phyloP scores from a whole-genome alignment of 2,113 vertebrate species.

The Motacilla tschutschensis region DNA sequence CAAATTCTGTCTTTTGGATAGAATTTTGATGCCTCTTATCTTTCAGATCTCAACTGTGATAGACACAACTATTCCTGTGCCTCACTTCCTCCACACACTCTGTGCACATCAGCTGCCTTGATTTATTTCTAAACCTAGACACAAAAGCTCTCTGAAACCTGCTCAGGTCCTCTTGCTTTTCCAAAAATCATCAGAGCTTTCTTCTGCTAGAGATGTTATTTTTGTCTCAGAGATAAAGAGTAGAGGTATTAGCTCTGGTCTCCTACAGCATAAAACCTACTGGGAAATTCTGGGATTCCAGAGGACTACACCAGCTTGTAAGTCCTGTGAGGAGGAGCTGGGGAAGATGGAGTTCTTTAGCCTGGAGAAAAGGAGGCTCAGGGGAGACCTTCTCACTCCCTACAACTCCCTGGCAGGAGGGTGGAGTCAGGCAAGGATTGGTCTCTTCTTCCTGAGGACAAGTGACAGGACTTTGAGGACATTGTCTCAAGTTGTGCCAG shows the following conservation, averaged over 20 bases:
- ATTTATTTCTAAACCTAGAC: constrained; percentile 18
- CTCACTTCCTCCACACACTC: neutral
- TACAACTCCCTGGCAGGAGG: neutral
- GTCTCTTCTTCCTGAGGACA: too few species aligned
- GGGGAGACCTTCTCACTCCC: neutral
- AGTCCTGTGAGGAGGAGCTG: neutral
- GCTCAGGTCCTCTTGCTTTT: neutral
- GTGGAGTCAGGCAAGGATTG: neutral
- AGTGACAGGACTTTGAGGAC: neutral
- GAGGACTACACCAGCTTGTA: neutral
- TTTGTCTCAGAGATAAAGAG: neutral
- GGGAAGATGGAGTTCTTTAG: neutral
- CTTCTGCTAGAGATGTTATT: neutral
- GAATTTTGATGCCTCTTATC: neutral
- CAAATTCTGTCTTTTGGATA: neutral
- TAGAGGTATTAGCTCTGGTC: neutral
- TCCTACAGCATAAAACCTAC: neutral
- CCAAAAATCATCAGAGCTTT: neutral
- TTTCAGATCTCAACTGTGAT: neutral
- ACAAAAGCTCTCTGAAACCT: neutral
- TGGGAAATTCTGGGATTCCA: neutral
- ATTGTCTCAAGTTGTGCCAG: neutral
- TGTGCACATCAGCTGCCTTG: neutral
- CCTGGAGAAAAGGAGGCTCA: neutral
- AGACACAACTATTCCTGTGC: neutral